Evolutionary conservation across 1,140 invertebrate species (phyloP), one percentile per base, ranked within the genome.

Genomic region (Chrysopa pallens): DNA sequence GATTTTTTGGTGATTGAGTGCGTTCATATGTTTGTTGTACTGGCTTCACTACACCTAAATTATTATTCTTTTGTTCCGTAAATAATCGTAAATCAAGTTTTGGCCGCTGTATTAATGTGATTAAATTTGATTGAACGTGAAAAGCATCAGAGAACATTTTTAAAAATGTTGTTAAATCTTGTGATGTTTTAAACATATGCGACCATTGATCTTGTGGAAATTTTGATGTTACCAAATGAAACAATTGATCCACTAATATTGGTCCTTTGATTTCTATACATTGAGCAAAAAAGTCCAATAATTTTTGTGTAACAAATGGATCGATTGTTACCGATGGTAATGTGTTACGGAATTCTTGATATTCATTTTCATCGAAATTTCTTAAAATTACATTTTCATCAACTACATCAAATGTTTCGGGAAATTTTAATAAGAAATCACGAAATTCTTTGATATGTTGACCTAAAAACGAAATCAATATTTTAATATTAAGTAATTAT

Each of bases 401-500:
- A n/a, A 75, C 72, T 6, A 94, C 80, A 42, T 81, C 74, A 61
- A 95, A 96, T 37, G 80, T 78, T 43, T 92, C 84, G 0, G 84
- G 74, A 61, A 88, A 85, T 54, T 82, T 81, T 29, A 73, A 52
- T 1, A 96, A 67, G 60, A 96, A 96, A 43, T 94, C 89, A 48
- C 78, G 78, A 57, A 96, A 96, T 62, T 95, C 90, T 59, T 83
- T 87, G 48, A 91, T 84, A 55, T 93, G 87, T 58, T 94, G 87
- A 17, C 82, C 83, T 61, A 39, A 12, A 39, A 40, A 8, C 33
- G 1, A 40, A n/a, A n/a, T 17, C 28, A 39, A 39, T 38, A 38
- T 5, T 12, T 14, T 12, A 8, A 14, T 12, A 5, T 38, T 8
- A 38, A 37, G 13, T 7, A 14, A 8, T 6, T 37, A 7, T 37